These are phyloP conservation scores for Dendropsophus ebraccatus DNA, from an alignment of 2,113 vertebrate genomes.

Conservation along the genomic window DNA sequence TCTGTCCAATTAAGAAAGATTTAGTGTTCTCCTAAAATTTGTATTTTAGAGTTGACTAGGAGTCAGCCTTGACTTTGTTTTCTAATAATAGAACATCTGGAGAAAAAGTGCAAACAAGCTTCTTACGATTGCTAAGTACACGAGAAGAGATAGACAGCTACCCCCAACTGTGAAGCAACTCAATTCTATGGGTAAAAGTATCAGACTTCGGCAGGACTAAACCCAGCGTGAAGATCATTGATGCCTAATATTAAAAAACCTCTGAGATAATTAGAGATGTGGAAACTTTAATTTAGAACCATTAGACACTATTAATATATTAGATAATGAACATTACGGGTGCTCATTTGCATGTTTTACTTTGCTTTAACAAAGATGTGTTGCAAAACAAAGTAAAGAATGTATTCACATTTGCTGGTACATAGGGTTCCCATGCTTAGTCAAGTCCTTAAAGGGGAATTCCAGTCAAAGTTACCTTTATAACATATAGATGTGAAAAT, in stretches of 20 bases:
- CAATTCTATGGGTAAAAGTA: constrained; percentile 15
- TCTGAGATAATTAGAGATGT: constrained; percentile 38
- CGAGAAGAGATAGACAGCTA: not conserved
- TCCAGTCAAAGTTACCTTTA: not conserved
- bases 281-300: constrained; percentile 43
- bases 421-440: not conserved
- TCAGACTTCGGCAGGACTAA: constrained; percentile 33
- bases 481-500: too few species aligned
- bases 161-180: constrained; percentile 10
- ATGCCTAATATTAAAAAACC: constrained; percentile 38
- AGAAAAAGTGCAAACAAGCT: constrained; percentile 43
- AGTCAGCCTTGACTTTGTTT: not conserved
- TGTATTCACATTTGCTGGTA: not conserved
- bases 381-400: constrained; percentile 21
- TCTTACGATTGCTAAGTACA: constrained; percentile 28
- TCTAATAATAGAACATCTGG: constrained; percentile 25
- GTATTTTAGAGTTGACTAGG: constrained; percentile 44
- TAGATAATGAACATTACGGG: constrained; percentile 22
- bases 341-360: constrained; percentile 28
- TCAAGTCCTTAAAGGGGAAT: not conserved
- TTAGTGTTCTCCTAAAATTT: not conserved
- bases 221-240: constrained; percentile 37
- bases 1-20: constrained; percentile 49
- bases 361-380: not conserved
- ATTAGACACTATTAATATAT: constrained; percentile 37